These are phyloP conservation scores for Neotoma lepida DNA, from an alignment of 2,113 vertebrate genomes.

Conservation along the genomic window DNA sequence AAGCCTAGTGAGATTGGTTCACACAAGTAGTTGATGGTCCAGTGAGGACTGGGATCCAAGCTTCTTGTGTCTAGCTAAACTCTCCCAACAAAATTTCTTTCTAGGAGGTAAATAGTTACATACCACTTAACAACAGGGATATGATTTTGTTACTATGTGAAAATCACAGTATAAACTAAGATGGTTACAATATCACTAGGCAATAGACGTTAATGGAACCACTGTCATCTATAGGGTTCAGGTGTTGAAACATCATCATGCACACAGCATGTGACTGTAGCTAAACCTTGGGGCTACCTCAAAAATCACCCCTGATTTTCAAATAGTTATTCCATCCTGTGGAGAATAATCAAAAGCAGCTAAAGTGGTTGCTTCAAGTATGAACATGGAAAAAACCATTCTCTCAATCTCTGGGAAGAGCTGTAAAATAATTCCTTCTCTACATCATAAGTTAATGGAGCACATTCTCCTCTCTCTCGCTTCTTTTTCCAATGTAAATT, in stretches of 20 bases:
- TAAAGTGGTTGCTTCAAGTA: neutral
- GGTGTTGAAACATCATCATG: neutral
- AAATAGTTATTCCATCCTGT: neutral
- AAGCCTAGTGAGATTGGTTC: neutral
- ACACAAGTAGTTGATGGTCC: neutral
- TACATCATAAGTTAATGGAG: neutral
- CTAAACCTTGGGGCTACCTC: neutral
- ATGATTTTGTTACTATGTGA: neutral
- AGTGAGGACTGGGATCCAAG: neutral
- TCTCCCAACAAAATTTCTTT: neutral
- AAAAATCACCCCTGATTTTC: conserved; percentile 31
- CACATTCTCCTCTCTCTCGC: neutral
- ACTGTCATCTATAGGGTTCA: too few relatives aligned
- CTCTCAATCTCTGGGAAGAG: neutral
- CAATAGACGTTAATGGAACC: neutral
- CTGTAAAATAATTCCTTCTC: neutral
- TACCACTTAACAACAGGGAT: neutral
- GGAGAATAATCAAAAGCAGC: neutral
- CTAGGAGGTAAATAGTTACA: neutral
- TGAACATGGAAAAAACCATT: neutral
- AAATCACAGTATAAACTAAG: neutral
- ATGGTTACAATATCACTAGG: neutral
- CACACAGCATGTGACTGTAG: neutral
- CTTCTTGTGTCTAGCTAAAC: neutral
- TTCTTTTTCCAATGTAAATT: neutral